Evolutionary conservation across 2,888 invertebrate genomes (phyloP), one percentile per base, ranked within the genome.

Genomic region (Prosopocoilus inquinatus): DNA sequence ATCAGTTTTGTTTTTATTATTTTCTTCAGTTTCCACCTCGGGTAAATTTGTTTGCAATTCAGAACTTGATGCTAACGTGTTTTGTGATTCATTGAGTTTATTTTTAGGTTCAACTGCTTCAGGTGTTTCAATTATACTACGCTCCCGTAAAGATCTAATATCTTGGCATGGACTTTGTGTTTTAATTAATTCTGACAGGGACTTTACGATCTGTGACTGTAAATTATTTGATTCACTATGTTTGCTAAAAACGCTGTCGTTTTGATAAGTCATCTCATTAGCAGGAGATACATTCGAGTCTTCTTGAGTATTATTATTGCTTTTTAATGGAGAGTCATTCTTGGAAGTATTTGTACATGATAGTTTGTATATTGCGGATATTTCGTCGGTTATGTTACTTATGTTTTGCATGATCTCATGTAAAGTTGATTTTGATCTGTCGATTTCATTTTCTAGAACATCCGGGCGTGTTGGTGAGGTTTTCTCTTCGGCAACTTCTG

Each of bases 351-450:
- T 50, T 4, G 48, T 53, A 8, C 58, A 54, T 7, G 65, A 64
- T 32, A 64, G 20, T 39, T 63, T 64, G 34, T 64, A 63, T 45
- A 65, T 53, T 45, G 62, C 61, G 7, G 65, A 61, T 38, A 64
- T 62, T 36, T 65, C 65, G 38, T 62, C 63, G 33, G 60, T 62
- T 11, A 65, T 65, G 50, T 61, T 60, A 41, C 57, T 64, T 13
- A 65, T 62, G 53, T 64, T 65, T 28, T 60, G 61, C 57, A 61
- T 61, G 35, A 65, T 65, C 57, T 65, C 63, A 43, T 61, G 53
- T 9, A 65, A 46, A 2, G 63, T 61, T 1, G 62, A 64, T 50
- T 63, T 58, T 4, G 64, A 63, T 43, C 55, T 50, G 15, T 60
- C 55, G 12, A 58, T 58, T 33, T 58, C 61, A 38, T 60, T 50